A percentile compares a stretch with the other conserved stretches of the same genome.
Conservation (phyloP, 2,113 vertebrate species). For the Cacatua alba region DNA sequence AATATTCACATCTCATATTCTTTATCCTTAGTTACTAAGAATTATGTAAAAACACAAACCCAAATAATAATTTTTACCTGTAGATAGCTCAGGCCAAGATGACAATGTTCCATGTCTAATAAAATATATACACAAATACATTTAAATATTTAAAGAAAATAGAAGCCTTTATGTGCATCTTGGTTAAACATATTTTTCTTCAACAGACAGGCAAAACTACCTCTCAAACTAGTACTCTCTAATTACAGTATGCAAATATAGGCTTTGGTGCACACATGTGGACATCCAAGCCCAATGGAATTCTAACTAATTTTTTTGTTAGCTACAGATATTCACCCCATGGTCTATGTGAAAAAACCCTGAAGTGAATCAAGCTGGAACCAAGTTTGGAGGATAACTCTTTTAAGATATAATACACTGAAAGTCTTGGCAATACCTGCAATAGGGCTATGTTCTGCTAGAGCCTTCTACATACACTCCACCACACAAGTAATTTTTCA, state of each 20-base stretch:
- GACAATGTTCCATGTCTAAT: not conserved
- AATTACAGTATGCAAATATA: not conserved
- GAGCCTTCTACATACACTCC: not conserved
- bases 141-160: not conserved
- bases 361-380: not conserved
- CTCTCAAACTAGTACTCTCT: not conserved
- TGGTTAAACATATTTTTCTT: not conserved
- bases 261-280: not conserved
- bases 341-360: not conserved
- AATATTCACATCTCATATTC: conserved; percentile 2
- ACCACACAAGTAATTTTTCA: not conserved
- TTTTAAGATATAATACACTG: not conserved
- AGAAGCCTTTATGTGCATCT: not conserved
- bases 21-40: not conserved
- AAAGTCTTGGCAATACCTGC: not conserved
- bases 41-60: not conserved
- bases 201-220: not conserved
- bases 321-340: not conserved
- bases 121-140: not conserved
- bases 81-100: not conserved
- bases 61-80: not conserved
- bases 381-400: not conserved
- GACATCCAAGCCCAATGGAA: not conserved
- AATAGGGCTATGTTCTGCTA: not conserved
- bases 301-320: not conserved